Conservation (phyloP, 2,888 invertebrate genomes). For the Drepanosiphum platanoidis region DNA sequence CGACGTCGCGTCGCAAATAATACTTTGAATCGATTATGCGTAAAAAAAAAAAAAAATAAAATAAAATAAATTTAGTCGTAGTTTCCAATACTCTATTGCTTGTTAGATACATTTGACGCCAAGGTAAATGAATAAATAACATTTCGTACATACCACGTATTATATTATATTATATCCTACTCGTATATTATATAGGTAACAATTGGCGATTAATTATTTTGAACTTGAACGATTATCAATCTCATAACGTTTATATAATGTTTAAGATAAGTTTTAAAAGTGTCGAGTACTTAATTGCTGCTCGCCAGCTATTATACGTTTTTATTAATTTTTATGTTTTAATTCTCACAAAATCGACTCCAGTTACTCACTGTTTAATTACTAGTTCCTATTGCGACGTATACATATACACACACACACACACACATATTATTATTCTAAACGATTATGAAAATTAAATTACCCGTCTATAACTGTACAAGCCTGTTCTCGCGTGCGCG, state of each 20-base stretch:
- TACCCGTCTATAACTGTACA: too few relatives aligned
- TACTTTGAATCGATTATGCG: not conserved
- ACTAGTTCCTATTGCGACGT: too few relatives aligned
- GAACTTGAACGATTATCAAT: not conserved
- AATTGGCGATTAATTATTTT: not conserved
- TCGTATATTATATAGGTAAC: too few relatives aligned
- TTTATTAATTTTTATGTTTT: too few relatives aligned
- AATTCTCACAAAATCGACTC: too few relatives aligned
- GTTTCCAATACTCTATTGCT: too few relatives aligned
- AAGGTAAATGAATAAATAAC: slow-evolving; percentile 19
- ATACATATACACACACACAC: too few relatives aligned
- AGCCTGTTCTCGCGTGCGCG: not conserved
- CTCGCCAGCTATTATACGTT: too few relatives aligned
- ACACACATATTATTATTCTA: not conserved
- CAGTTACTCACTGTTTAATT: too few relatives aligned
- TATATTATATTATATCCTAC: too few relatives aligned
- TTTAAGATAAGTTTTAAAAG: not conserved
- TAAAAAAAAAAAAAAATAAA: not conserved
- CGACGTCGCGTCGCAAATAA: not conserved
- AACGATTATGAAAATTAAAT: not conserved
- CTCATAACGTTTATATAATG: not conserved
- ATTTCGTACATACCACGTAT: too few relatives aligned
- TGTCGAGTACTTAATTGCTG: not conserved
- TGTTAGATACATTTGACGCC: not conserved
- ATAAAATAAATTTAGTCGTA: too few relatives aligned